Evolutionary conservation across 2,113 vertebrate species (phyloP).

Genomic region (Neoarius graeffei): DNA sequence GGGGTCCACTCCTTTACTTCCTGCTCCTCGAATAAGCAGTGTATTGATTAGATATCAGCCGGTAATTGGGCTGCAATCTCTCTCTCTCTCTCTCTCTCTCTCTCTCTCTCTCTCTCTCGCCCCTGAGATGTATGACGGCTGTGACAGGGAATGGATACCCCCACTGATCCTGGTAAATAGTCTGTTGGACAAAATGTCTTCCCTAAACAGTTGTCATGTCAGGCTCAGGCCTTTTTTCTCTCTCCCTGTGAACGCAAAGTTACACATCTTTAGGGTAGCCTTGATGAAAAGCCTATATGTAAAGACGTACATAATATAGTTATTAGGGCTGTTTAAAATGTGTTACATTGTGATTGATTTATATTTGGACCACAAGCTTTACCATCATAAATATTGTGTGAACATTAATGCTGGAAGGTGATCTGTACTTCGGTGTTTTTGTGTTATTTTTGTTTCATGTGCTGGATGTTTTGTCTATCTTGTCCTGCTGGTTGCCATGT

Average conservation of each 20-base stretch:
- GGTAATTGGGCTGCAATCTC: slow-evolving; percentile 98
- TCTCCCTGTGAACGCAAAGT: slow-evolving; percentile 37
- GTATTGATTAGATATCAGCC: slow-evolving; percentile 99
- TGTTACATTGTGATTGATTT: not conserved
- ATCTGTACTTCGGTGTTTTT: not conserved
- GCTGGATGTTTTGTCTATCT: not conserved
- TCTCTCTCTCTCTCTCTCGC: slow-evolving; percentile 89
- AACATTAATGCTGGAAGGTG: not conserved
- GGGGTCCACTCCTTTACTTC: slow-evolving; percentile 98
- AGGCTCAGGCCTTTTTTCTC: slow-evolving; percentile 57
- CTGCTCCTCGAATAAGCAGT: slow-evolving; percentile 98
- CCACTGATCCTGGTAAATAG: slow-evolving; percentile 75
- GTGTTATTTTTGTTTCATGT: not conserved
- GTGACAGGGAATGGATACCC: slow-evolving; percentile 92
- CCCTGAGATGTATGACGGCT: slow-evolving; percentile 94
- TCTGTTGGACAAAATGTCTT: slow-evolving; percentile 73
- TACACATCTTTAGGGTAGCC: slow-evolving; percentile 30
- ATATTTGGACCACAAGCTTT: not conserved
- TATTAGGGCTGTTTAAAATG: not conserved
- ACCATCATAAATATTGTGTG: not conserved
- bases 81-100: slow-evolving; percentile 91
- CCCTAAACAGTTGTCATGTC: slow-evolving; percentile 64
- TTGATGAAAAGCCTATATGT: not conserved
- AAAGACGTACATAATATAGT: not conserved
- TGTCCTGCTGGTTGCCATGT: not conserved